Percentiles rank a stretch among this genome's conserved stretches.
Evolutionary conservation across 2,888 invertebrate genomes (phyloP).

Genomic region (Ectemnius lituratus): DNA sequence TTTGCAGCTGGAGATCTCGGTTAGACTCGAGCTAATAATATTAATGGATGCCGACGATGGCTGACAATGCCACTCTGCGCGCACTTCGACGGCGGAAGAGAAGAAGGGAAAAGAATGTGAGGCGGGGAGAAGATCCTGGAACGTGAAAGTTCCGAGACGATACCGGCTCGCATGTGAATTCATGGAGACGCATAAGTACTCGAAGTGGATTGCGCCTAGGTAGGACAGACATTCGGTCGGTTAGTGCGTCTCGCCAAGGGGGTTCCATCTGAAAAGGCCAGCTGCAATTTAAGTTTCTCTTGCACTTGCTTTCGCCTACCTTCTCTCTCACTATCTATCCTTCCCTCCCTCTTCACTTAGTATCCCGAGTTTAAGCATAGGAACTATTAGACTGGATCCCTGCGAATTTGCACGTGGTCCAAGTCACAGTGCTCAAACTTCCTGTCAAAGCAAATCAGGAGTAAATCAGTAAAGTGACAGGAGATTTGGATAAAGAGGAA

Average conservation of each 20-base stretch:
- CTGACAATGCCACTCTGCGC: constrained; percentile 45
- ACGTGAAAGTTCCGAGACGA: constrained; percentile 41
- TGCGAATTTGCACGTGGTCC: constrained; percentile 62
- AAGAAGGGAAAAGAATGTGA: neutral
- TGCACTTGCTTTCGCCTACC: neutral
- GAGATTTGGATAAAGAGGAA: constrained; percentile 59
- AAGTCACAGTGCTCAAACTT: constrained; percentile 56
- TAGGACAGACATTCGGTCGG: constrained; percentile 56
- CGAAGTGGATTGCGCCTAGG: constrained; percentile 57
- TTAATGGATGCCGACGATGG: constrained; percentile 54
- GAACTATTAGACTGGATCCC: constrained; percentile 60
- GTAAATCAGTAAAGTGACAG: constrained; percentile 62
- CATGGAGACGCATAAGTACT: constrained; percentile 54
- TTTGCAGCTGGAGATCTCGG: constrained; percentile 37
- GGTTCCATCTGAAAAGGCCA: constrained; percentile 40
- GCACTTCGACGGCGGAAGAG: constrained; percentile 1
- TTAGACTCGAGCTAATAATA: constrained; percentile 53
- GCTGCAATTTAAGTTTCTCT: constrained; percentile 25
- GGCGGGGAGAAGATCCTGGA: constrained; percentile 1
- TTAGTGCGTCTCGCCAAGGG: constrained; percentile 26
- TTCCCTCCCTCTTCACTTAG: neutral
- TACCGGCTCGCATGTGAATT: constrained; percentile 41
- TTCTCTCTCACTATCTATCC: constrained; percentile 8
- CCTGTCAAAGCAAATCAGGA: constrained; percentile 57
- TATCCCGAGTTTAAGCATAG: constrained; percentile 44